A percentile compares a stretch with the other conserved stretches of the same genome.
These are phyloP conservation scores for Parazoanthus atlanticus DNA, from an alignment of 92 coral and sea anemone genomes.

Conservation along the genomic window DNA sequence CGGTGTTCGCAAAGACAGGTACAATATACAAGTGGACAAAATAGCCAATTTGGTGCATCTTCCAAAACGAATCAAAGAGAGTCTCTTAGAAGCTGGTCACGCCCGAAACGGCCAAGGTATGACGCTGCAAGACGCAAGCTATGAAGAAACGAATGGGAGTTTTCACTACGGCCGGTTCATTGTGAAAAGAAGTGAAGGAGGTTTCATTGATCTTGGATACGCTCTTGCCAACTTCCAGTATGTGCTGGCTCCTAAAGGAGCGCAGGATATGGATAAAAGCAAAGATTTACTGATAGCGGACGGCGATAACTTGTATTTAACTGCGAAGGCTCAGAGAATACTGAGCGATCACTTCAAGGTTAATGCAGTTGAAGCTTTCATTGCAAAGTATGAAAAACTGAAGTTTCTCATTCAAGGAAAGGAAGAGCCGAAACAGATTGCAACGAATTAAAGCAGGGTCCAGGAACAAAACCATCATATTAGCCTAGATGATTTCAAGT, in stretches of 20 bases:
- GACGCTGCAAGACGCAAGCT: neutral
- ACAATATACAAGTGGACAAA: neutral
- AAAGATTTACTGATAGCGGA: neutral
- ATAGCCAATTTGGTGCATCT: neutral
- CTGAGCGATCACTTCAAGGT: neutral
- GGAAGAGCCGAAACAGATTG: neutral
- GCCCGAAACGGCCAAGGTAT: neutral
- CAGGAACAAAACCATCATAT: neutral
- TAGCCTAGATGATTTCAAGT: too few relatives aligned
- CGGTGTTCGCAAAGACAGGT: neutral
- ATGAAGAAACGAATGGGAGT: neutral
- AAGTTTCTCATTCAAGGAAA: neutral
- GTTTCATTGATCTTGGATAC: conserved; percentile 23
- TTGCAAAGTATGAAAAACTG: neutral
- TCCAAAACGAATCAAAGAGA: neutral
- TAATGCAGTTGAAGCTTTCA: neutral
- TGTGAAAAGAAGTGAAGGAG: neutral
- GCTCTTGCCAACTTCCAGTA: neutral
- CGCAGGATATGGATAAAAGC: neutral
- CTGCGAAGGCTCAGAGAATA: neutral
- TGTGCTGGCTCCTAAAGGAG: neutral
- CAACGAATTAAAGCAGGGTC: neutral
- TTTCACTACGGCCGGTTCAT: neutral
- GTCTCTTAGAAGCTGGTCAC: neutral
- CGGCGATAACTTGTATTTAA: neutral